phyloP scores from a whole-genome alignment of 2,113 vertebrate genomes.

The Xerus inauris region DNA sequence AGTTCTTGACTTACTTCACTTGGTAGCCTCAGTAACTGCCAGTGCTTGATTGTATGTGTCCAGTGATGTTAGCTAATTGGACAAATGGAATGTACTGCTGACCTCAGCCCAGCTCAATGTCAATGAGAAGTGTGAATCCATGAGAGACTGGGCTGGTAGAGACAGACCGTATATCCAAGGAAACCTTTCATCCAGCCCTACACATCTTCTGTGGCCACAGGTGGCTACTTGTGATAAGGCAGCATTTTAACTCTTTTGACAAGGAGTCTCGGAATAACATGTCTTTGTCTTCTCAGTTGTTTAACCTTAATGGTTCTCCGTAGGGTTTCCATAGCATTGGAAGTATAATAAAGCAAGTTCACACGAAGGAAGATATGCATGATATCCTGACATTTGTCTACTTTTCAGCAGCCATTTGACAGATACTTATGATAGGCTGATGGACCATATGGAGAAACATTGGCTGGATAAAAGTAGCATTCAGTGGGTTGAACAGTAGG shows the following conservation, averaged over 20 bases:
- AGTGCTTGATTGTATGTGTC: neutral
- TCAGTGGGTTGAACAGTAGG: neutral
- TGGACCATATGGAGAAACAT: neutral
- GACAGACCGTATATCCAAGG: neutral
- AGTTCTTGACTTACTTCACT: neutral
- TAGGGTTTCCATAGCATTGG: neutral
- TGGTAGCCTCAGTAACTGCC: neutral
- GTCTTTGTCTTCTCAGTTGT: slow-evolving; percentile 24
- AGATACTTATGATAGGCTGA: neutral
- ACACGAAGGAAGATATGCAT: slow-evolving; percentile 30
- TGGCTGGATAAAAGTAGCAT: neutral
- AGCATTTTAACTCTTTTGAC: slow-evolving; percentile 11
- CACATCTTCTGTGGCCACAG: neutral
- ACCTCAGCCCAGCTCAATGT: neutral
- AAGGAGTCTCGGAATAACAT: slow-evolving; percentile 12
- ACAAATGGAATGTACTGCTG: neutral
- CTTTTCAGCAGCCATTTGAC: slow-evolving; percentile 28
- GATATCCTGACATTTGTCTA: slow-evolving; percentile 15
- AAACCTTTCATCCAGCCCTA: neutral
- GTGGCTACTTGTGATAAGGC: neutral
- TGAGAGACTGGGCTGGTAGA: neutral
- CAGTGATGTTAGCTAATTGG: neutral
- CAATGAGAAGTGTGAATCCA: neutral
- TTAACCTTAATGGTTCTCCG: slow-evolving; percentile 20
- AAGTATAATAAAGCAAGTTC: neutral